Conservation (phyloP, 2,888 invertebrate genomes). For the Sturmia bella region DNA sequence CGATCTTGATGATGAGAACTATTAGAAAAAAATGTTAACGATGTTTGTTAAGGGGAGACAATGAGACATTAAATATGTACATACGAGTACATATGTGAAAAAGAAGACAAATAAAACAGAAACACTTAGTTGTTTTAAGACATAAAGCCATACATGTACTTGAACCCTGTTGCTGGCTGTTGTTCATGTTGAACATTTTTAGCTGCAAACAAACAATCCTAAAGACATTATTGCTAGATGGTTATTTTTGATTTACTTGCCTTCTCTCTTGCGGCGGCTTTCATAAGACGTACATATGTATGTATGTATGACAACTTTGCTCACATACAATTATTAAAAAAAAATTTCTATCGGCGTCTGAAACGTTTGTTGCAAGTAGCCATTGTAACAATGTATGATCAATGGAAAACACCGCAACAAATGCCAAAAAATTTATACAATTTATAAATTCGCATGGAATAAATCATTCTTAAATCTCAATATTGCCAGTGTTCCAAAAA, state of each 20-base stretch:
- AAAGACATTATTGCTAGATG: conserved; percentile 34
- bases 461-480: conserved; percentile 30
- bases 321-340: conserved; percentile 1
- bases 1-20: conserved; percentile 44
- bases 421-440: conserved; percentile 44
- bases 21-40: conserved; percentile 62
- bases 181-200: conserved; percentile 7
- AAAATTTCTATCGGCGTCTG: conserved; percentile 21
- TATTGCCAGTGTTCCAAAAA: neutral
- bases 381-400: conserved; percentile 28
- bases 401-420: conserved; percentile 40
- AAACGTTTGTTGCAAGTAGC: conserved; percentile 35
- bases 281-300: conserved; percentile 48
- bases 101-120: neutral
- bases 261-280: conserved; percentile 42
- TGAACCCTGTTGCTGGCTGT: neutral
- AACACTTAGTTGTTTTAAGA: conserved; percentile 37
- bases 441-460: conserved; percentile 44
- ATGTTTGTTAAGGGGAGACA: conserved; percentile 64
- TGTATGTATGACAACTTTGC: conserved; percentile 57
- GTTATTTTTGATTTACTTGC: conserved; percentile 13
- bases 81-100: neutral
- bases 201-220: conserved; percentile 43
- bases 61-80: conserved; percentile 47
- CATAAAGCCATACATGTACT: conserved; percentile 10